Evolutionary conservation across 2,888 invertebrate genomes (phyloP).

Genomic region (Itoplectis maculator): DNA sequence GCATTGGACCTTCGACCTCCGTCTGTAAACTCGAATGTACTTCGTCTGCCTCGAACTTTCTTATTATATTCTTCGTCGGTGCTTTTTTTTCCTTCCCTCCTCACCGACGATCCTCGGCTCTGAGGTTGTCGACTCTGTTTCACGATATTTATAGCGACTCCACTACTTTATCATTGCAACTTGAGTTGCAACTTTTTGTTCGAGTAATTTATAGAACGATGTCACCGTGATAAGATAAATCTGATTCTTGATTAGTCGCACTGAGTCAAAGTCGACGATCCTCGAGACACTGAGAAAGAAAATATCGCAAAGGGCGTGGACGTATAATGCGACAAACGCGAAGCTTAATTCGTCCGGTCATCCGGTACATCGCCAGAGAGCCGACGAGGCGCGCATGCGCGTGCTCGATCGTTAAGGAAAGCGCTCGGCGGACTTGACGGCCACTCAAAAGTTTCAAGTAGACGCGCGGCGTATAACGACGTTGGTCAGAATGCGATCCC

Average conservation of each 20-base stretch:
- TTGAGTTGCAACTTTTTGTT: too few relatives aligned
- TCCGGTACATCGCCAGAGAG: neutral
- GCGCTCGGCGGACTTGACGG: neutral
- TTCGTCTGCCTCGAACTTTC: slow-evolving; percentile 58
- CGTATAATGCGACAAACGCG: too few relatives aligned
- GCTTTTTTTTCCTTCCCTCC: slow-evolving; percentile 1
- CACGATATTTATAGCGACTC: neutral
- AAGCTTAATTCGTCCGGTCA: too few relatives aligned
- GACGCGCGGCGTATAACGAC: slow-evolving; percentile 14
- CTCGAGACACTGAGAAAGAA: too few relatives aligned
- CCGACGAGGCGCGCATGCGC: too few relatives aligned
- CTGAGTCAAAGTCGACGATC: too few relatives aligned
- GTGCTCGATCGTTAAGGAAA: neutral
- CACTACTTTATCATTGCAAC: too few relatives aligned
- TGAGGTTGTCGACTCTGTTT: neutral
- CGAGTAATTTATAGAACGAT: too few relatives aligned
- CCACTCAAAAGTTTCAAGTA: slow-evolving; percentile 22
- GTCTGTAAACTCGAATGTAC: slow-evolving; percentile 45
- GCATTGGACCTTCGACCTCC: slow-evolving; percentile 68
- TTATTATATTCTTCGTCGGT: slow-evolving; percentile 48
- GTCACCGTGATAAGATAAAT: too few relatives aligned
- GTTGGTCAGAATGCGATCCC: slow-evolving; percentile 44
- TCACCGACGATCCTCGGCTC: slow-evolving; percentile 41
- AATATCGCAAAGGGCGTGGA: too few relatives aligned
- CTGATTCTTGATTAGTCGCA: too few relatives aligned